These are phyloP conservation scores for Leptopilina drosophilae DNA, from an alignment of 2,888 invertebrate genomes.

Conservation along the genomic window DNA sequence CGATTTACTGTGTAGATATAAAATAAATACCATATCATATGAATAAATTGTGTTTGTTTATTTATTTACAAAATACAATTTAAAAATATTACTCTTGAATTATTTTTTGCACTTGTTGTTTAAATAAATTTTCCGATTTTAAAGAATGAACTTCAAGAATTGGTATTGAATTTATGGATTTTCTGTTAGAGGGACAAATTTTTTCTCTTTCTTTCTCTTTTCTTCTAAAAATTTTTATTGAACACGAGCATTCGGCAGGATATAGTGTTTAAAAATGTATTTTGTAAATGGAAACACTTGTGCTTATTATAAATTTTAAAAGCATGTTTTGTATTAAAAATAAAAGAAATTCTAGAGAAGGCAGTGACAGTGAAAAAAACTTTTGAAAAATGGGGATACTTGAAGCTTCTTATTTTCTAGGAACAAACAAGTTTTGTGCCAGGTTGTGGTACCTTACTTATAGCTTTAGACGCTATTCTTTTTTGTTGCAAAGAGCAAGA, in stretches of 20 bases:
- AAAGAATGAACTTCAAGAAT: too few relatives aligned
- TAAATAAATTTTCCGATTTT: too few relatives aligned
- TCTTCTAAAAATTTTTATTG: background rate
- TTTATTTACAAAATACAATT: too few relatives aligned
- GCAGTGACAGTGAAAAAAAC: constrained; percentile 50
- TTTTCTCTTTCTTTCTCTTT: background rate
- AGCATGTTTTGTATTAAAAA: constrained; percentile 37
- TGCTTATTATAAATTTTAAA: constrained; percentile 48
- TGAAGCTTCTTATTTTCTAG: constrained; percentile 43
- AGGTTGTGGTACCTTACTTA: constrained; percentile 48
- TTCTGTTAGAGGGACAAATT: too few relatives aligned
- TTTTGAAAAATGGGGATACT: constrained; percentile 54
- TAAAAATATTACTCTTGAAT: too few relatives aligned
- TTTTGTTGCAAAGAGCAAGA: background rate
- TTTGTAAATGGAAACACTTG: constrained; percentile 24
- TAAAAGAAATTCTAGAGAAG: constrained; percentile 12
- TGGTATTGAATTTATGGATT: too few relatives aligned
- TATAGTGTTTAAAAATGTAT: constrained; percentile 23
- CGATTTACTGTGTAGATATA: too few relatives aligned
- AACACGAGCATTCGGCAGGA: background rate
- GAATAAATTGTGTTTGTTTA: too few relatives aligned
- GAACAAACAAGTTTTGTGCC: constrained; percentile 54
- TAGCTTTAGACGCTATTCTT: constrained; percentile 35
- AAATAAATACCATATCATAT: too few relatives aligned
- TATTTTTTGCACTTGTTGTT: too few relatives aligned